Percentiles rank a stretch among this genome's conserved stretches.
phyloP scores from a whole-genome alignment of 2,888 invertebrate species.

The Ligdia adustata region DNA sequence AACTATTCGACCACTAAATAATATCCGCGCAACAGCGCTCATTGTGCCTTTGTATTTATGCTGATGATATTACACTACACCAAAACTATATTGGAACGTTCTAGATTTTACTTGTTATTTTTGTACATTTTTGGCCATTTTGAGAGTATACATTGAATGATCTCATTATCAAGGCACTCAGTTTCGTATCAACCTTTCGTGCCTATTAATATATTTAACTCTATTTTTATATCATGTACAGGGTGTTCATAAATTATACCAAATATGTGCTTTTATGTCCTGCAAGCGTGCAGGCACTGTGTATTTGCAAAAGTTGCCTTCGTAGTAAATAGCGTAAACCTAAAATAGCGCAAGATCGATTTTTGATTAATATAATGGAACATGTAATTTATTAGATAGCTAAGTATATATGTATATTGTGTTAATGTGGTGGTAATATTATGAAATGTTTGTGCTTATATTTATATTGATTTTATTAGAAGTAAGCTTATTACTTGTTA shows the following conservation, averaged over 20 bases:
- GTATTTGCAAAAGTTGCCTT: conserved; percentile 76
- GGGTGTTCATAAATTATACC: conserved; percentile 80
- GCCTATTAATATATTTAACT: conserved; percentile 63
- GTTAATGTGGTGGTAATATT: conserved; percentile 4
- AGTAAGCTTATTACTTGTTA: conserved; percentile 2
- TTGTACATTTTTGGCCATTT: conserved; percentile 34
- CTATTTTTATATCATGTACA: conserved; percentile 81
- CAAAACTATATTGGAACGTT: conserved; percentile 35
- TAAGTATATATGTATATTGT: not conserved
- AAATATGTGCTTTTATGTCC: conserved; percentile 80
- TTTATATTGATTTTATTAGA: conserved; percentile 14
- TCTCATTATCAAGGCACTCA: conserved; percentile 70
- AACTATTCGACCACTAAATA: not conserved
- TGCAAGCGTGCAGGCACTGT: conserved; percentile 47
- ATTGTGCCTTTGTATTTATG: conserved; percentile 51
- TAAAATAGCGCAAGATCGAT: conserved; percentile 10
- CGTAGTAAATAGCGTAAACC: conserved; percentile 45
- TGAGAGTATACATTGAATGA: conserved; percentile 60
- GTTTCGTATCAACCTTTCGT: conserved; percentile 69
- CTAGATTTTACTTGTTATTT: conserved; percentile 30
- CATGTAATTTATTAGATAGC: conserved; percentile 11
- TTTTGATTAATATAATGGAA: conserved; percentile 3
- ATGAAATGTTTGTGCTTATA: conserved; percentile 17
- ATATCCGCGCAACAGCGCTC: conserved; percentile 14
- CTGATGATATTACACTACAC: conserved; percentile 46